These are phyloP conservation scores for Arctia plantaginis DNA, from an alignment of 2,888 invertebrate species.

Conservation along the genomic window DNA sequence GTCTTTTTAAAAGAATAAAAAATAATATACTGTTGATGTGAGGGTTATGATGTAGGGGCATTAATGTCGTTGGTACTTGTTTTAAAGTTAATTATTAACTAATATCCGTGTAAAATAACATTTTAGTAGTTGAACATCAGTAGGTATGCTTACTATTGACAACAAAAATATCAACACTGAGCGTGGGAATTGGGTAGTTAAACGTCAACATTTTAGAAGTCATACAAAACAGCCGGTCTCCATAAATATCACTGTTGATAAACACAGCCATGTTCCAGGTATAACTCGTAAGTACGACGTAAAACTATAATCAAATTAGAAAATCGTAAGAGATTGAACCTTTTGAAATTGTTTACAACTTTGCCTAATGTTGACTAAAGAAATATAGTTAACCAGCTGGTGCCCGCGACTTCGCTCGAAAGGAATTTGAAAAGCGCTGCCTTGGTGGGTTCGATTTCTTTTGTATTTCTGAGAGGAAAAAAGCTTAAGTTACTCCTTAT, in stretches of 20 bases:
- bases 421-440: too few relatives aligned
- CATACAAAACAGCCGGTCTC: not conserved
- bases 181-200: not conserved
- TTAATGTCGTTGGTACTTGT: not conserved
- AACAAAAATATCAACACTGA: not conserved
- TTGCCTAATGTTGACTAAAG: too few relatives aligned
- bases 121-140: not conserved
- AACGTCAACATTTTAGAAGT: not conserved
- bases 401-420: too few relatives aligned
- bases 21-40: too few relatives aligned
- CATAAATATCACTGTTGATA: not conserved
- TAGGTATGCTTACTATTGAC: not conserved
- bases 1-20: too few relatives aligned
- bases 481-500: too few relatives aligned
- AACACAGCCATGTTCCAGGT: not conserved
- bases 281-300: not conserved
- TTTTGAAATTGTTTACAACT: not conserved
- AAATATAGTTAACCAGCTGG: too few relatives aligned
- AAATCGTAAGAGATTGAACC: not conserved
- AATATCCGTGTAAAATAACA: not conserved
- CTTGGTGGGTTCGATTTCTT: too few relatives aligned
- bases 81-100: not conserved
- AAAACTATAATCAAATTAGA: not conserved
- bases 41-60: not conserved
- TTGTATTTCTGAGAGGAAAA: too few relatives aligned